Evolutionary conservation across 1,140 invertebrate genomes (phyloP), one percentile per base, ranked within the genome.

Genomic region (Polypedilum pembai): DNA sequence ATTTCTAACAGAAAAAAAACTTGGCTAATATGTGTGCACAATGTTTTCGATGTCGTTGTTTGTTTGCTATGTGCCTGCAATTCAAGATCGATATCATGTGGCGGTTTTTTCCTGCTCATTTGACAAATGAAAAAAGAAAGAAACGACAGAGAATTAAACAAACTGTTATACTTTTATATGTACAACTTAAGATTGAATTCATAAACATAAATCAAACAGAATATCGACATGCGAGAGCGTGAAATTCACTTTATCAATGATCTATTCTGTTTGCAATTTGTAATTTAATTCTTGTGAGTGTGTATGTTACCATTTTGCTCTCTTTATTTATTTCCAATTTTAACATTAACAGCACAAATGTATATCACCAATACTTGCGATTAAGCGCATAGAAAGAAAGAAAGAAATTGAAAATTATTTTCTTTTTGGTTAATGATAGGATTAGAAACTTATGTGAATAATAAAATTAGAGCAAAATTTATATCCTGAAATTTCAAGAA

Each of bases 161-260:
- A 33, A 56, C 45, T 56, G 45, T 56, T 33, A 33, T 33, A 33
- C 24, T 56, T 56, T 56, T 15, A 56, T 15, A 33, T 56, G 12
- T 56, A 12, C 45, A 56, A 56, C n/a, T 56, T 56, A 56, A 56
- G 45, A 56, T 56, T 56, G 20, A 69, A 69, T 69, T 69, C 20
- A 69, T 69, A 69, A 33, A 69, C 65, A 69, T 69, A 69, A 69
- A 69, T 69, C 65, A 69, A 33, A 69, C 20, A 21, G 65, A 20
- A 21, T 69, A 69, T 20, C 17, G 65, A 69, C 65, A 69, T 69
- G 65, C 65, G 65, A 56, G n/a, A 69, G 65, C 65, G 65, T 69
- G 65, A 69, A 69, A 69, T 69, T 69, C 65, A 69, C 65, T 69
- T 56, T 69, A 69, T 69, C 65, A 69, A 69, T 18, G 20, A 69